Percentiles rank a stretch among this genome's conserved stretches.
Conservation (phyloP, 1,140 invertebrate species). For the Apocrypta bakeri region DNA sequence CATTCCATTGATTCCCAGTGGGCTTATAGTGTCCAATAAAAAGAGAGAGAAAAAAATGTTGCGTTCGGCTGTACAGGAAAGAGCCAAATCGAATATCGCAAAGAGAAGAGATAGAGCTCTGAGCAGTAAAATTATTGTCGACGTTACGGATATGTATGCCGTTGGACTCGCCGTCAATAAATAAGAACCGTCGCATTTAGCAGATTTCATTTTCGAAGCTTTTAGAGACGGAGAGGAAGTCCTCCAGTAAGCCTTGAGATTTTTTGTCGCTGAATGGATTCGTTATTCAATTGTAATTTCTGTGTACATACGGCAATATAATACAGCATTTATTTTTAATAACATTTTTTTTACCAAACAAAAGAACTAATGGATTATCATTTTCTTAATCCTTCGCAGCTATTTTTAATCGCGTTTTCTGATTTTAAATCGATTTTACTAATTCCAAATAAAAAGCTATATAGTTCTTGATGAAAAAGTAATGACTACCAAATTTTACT, state of each 20-base stretch:
- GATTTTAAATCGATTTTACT: too few relatives aligned
- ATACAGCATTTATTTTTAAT: constrained; percentile 41
- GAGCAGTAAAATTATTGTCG: constrained; percentile 54
- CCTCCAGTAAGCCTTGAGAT: background rate
- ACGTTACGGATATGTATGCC: constrained; percentile 66
- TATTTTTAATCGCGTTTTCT: too few relatives aligned
- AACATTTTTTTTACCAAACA: constrained; percentile 4
- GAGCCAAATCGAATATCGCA: background rate
- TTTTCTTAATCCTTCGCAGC: too few relatives aligned
- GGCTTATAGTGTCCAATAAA: constrained; percentile 1
- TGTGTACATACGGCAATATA: constrained; percentile 2
- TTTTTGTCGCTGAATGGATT: background rate
- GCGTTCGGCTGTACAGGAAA: background rate
- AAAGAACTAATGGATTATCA: background rate
- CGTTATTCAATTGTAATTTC: background rate
- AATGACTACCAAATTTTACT: too few relatives aligned
- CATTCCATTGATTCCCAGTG: constrained; percentile 2
- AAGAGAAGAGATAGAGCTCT: constrained; percentile 48
- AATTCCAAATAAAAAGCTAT: too few relatives aligned
- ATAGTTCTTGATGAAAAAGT: too few relatives aligned
- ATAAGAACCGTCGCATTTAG: constrained; percentile 33
- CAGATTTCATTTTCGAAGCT: constrained; percentile 19
- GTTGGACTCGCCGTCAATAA: constrained; percentile 62
- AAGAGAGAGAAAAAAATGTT: background rate
- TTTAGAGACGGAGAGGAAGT: too few relatives aligned